Evolutionary conservation across 2,888 invertebrate species (phyloP).

Genomic region (Agonopterix subpropinquella): DNA sequence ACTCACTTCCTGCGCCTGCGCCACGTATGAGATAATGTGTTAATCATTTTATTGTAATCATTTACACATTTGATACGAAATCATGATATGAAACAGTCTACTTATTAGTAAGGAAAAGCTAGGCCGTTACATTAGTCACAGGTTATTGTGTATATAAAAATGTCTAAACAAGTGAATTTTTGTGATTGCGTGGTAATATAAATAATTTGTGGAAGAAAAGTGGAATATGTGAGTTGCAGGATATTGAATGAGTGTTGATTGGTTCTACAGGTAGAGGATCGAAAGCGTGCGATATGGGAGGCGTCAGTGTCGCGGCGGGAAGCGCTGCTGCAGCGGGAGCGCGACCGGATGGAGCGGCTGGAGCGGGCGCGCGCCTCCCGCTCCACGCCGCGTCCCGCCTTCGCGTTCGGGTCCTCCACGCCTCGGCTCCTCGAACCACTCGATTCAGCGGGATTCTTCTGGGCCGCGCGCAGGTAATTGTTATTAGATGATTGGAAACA

Average conservation of each 20-base stretch:
- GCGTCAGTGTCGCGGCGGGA: slow-evolving; percentile 91
- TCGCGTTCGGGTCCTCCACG: slow-evolving; percentile 95
- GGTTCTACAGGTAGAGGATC: slow-evolving; percentile 84
- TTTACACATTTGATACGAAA: neutral
- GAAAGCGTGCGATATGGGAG: slow-evolving; percentile 92
- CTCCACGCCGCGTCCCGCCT: slow-evolving; percentile 77
- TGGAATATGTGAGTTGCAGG: neutral
- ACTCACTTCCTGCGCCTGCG: slow-evolving; percentile 4
- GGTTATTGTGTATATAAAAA: neutral
- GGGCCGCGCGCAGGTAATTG: slow-evolving; percentile 85
- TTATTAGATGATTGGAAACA: neutral
- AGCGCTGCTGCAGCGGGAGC: slow-evolving; percentile 89
- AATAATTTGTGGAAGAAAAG: neutral
- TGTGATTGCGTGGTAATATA: slow-evolving; percentile 5
- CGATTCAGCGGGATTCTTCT: slow-evolving; percentile 86
- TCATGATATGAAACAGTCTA: slow-evolving; percentile 1
- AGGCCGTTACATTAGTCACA: neutral
- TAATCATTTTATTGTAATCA: slow-evolving; percentile 6
- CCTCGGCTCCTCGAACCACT: slow-evolving; percentile 90
- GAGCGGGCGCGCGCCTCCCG: slow-evolving; percentile 88
- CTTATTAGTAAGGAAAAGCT: neutral
- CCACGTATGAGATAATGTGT: slow-evolving; percentile 1
- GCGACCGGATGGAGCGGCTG: slow-evolving; percentile 87
- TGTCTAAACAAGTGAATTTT: slow-evolving; percentile 5
- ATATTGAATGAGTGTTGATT: too few relatives aligned